Evolutionary conservation across 2,888 invertebrate species (phyloP), one percentile per base, ranked within the genome.

Genomic region (Odontomyia ornata): DNA sequence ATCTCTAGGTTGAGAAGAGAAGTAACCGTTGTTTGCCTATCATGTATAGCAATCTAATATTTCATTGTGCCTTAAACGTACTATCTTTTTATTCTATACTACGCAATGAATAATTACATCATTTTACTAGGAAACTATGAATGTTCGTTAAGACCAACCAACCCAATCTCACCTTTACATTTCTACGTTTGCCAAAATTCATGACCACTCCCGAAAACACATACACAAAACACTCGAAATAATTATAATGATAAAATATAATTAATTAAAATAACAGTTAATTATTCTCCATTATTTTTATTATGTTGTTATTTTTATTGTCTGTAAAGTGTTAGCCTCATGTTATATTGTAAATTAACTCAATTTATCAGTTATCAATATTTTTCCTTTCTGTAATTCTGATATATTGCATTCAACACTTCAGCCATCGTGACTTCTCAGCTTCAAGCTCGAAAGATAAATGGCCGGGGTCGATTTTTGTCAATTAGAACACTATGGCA

Each of bases 271-370:
- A 25, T 7, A 60, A 60, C 25, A 60, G 7, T 18, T 60, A 23
- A 36, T 73, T 60, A 27, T 57, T 57, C 60, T 72, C 30, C 43
- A 46, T 72, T 47, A 28, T 52, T 52, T 57, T 57, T 60, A 57
- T 73, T 23, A 73, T 57, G 18, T 56, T 72, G n/a, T 69, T 56
- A 3, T 69, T 72, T 73, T 73, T 67, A 73, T 73, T 73, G 73
- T 73, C 73, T 73, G 73, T 73, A 73, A 73, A 73, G 28, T 73
- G 73, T 73, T 73, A 73, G 73, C 73, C 73, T 73, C 73, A 73
- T 73, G 57, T 73, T 23, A 57, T 73, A 25, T 72, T 60, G 60
- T 46, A 69, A 47, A 25, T 60, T 60, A 73, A 57, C 64, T 71
- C 52, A 23, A 71, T 27, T 57, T 60, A 30, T 36, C 25, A 36